These are phyloP conservation scores for Oxyteleia sp. DNA, from an alignment of 2,888 invertebrate genomes.

Conservation along the genomic window DNA sequence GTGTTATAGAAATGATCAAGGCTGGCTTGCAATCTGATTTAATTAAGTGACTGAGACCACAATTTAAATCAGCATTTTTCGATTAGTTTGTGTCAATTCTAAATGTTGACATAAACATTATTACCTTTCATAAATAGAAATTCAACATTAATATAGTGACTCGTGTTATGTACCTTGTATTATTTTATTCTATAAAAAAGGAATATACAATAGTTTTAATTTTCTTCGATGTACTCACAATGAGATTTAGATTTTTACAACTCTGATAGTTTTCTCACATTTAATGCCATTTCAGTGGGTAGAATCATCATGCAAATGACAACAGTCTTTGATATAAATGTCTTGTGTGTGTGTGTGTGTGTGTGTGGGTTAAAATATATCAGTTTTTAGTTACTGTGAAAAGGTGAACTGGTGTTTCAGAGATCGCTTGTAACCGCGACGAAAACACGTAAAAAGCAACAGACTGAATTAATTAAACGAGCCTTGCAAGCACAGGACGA, in stretches of 20 bases:
- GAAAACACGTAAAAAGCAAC: slow-evolving; percentile 99
- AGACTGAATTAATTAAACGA: slow-evolving; percentile 98
- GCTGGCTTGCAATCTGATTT: slow-evolving; percentile 44
- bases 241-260: slow-evolving; percentile 16
- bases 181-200: background rate
- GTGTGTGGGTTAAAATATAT: slow-evolving; percentile 15
- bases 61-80: slow-evolving; percentile 43
- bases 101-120: slow-evolving; percentile 18
- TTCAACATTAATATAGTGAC: slow-evolving; percentile 2
- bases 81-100: slow-evolving; percentile 10
- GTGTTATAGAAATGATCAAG: slow-evolving; percentile 26
- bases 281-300: slow-evolving; percentile 10
- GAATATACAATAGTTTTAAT: slow-evolving; percentile 15
- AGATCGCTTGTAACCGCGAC: slow-evolving; percentile 98
- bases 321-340: slow-evolving; percentile 11
- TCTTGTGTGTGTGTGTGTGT: slow-evolving; percentile 30
- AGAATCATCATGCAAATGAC: slow-evolving; percentile 33
- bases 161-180: slow-evolving; percentile 7
- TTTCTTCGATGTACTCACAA: slow-evolving; percentile 13
- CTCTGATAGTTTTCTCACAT: slow-evolving; percentile 21
- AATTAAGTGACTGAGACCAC: slow-evolving; percentile 50
- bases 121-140: slow-evolving; percentile 14
- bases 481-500: slow-evolving; percentile 98
- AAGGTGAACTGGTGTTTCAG: slow-evolving; percentile 87
- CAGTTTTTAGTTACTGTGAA: background rate